phyloP scores from a whole-genome alignment of 2,113 vertebrate genomes.

The Alouatta palliata region DNA sequence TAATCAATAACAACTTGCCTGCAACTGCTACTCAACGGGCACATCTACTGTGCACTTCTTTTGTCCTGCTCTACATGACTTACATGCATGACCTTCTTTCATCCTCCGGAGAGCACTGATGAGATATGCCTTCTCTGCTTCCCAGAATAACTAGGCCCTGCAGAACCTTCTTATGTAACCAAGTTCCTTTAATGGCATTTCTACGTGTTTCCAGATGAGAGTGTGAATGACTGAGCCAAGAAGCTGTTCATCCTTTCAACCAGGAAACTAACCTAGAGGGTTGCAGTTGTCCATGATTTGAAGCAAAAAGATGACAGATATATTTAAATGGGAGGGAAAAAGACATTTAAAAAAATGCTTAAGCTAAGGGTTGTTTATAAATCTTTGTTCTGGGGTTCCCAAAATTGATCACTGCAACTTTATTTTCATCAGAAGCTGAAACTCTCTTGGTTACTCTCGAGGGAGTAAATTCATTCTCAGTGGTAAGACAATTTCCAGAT shows the following conservation, averaged over 20 bases:
- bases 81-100: not conserved
- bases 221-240: not conserved
- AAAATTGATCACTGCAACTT: not conserved
- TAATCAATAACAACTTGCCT: not conserved
- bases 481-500: slow-evolving; percentile 36
- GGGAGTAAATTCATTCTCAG: not conserved
- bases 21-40: not conserved
- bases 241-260: not conserved
- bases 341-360: not conserved
- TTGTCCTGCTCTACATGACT: not conserved
- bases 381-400: not conserved
- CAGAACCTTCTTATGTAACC: not conserved
- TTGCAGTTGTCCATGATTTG: not conserved
- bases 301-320: not conserved
- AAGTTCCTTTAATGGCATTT: not conserved
- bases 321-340: not conserved
- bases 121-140: not conserved
- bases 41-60: not conserved
- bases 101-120: not conserved
- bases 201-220: not conserved
- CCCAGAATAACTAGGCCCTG: not conserved
- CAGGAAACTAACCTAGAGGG: not conserved
- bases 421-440: slow-evolving; percentile 27
- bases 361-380: not conserved
- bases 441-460: not conserved